phyloP scores from a whole-genome alignment of 2,888 invertebrate species.

The Caenorhabditis macrosperma region DNA sequence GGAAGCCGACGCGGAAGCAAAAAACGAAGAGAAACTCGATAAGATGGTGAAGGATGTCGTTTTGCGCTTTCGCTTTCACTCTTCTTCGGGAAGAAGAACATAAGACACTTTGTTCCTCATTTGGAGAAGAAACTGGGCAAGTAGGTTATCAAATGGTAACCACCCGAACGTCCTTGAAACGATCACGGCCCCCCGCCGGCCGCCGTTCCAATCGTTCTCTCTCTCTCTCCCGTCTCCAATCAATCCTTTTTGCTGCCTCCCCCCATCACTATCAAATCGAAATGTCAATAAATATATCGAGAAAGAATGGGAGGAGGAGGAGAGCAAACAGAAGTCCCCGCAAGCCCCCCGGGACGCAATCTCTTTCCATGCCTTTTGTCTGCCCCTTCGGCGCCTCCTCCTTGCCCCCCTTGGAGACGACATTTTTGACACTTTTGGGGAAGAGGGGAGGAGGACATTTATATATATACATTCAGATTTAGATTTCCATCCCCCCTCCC shows the following conservation, averaged over 20 bases:
- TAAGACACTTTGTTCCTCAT: slow-evolving; percentile 54
- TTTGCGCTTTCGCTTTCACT: slow-evolving; percentile 31
- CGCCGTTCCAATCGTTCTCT: neutral
- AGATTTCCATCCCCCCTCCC: too few species aligned
- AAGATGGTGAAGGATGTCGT: slow-evolving; percentile 42
- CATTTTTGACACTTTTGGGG: too few species aligned
- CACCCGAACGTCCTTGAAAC: too few species aligned
- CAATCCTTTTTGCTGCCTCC: slow-evolving; percentile 22
- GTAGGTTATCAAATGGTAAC: slow-evolving; percentile 47
- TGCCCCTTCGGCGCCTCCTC: neutral
- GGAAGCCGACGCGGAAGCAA: slow-evolving; percentile 42
- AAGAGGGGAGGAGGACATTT: too few species aligned
- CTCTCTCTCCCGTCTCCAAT: slow-evolving; percentile 15
- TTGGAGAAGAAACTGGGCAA: slow-evolving; percentile 26
- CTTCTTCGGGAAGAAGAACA: slow-evolving; percentile 2
- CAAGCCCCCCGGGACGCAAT: neutral
- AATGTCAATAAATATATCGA: slow-evolving; percentile 32
- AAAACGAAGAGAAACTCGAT: slow-evolving; percentile 41
- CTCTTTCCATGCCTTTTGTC: neutral
- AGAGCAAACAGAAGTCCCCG: neutral
- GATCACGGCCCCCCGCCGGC: too few species aligned
- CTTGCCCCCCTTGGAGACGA: neutral
- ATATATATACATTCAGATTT: slow-evolving; percentile 9
- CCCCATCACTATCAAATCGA: slow-evolving; percentile 38
- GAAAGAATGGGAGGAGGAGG: slow-evolving; percentile 9